phyloP scores from a whole-genome alignment of 2,113 vertebrate species.

The Dendrocopos noguchii region DNA sequence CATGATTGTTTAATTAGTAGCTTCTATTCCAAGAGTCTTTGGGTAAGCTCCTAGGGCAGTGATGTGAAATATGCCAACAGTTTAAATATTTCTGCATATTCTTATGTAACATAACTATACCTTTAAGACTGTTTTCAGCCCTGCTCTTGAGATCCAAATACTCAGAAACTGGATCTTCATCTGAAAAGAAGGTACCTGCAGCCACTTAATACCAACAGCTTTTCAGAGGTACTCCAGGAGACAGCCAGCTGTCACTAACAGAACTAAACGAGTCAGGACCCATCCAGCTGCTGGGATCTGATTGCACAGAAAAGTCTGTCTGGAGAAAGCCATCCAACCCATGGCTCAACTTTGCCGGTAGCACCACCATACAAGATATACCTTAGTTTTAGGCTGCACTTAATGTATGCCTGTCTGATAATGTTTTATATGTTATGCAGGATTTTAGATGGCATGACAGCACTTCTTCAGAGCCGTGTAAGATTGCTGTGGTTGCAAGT shows the following conservation, averaged over 20 bases:
- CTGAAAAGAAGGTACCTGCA: neutral
- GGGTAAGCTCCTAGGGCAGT: neutral
- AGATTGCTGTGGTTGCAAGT: neutral
- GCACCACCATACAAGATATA: neutral
- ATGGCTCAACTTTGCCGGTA: fast-evolving
- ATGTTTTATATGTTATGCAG: neutral
- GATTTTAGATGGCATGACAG: neutral
- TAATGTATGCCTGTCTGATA: neutral
- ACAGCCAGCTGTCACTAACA: neutral
- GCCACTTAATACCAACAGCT: neutral
- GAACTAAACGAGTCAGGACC: neutral
- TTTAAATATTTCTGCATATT: neutral
- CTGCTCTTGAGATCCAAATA: neutral
- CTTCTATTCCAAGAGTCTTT: neutral
- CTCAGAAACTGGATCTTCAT: neutral
- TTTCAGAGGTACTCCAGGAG: neutral
- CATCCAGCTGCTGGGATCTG: neutral
- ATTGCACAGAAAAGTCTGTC: fast-evolving
- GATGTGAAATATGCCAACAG: neutral
- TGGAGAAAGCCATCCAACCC: neutral
- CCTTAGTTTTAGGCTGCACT: neutral
- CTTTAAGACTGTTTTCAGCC: neutral
- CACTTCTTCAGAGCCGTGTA: neutral
- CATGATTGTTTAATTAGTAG: neutral
- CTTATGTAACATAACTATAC: no score